Conservation (phyloP, 2,113 vertebrate species). For the Pandion haliaetus region DNA sequence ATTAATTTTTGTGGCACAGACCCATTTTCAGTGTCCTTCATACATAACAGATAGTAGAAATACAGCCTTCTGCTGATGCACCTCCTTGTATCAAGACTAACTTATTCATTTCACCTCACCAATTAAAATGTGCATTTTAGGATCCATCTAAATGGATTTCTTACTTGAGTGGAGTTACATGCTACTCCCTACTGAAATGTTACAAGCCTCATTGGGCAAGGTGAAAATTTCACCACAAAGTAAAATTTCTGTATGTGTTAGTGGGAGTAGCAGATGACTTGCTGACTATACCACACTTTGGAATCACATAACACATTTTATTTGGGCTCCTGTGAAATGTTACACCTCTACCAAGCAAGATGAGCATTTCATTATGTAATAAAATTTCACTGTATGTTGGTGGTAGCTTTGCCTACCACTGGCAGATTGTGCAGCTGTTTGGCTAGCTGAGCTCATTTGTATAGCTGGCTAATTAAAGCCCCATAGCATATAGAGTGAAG, state of each 20-base stretch:
- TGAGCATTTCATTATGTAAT: not conserved
- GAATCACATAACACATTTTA: not conserved
- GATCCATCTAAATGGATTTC: not conserved
- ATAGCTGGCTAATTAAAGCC: not conserved
- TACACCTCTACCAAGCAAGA: not conserved
- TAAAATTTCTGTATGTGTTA: not conserved
- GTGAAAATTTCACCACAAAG: not conserved
- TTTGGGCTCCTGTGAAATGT: not conserved
- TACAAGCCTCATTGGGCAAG: not conserved
- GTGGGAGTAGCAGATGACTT: not conserved
- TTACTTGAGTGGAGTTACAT: not conserved
- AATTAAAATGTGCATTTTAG: not conserved
- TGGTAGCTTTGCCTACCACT: not conserved
- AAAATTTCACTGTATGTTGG: not conserved
- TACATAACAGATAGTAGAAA: not conserved
- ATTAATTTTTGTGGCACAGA: not conserved
- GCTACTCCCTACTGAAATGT: not conserved
- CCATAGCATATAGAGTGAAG: not conserved
- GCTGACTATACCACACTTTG: not conserved
- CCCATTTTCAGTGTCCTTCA: not conserved
- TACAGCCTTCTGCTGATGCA: not conserved
- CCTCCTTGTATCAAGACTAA: not conserved
- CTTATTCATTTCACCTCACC: not conserved
- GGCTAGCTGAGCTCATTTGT: not conserved
- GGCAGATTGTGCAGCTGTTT: not conserved